phyloP scores from a whole-genome alignment of 2,797 vertebrate species.

The Spinus olivaceus region DNA sequence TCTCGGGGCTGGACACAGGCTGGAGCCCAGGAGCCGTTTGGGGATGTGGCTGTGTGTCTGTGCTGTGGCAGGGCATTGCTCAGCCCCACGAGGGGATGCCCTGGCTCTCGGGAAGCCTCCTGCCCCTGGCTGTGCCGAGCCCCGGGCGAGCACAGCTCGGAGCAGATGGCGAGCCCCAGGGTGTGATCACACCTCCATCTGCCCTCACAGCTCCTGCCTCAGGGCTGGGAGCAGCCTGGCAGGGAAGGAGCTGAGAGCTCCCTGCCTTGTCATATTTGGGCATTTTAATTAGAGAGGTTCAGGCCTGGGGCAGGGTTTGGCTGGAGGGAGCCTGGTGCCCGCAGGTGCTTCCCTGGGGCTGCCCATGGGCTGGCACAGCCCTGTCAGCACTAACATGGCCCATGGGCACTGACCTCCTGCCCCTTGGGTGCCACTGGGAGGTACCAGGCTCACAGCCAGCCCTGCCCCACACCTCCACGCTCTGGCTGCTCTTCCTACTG shows the following conservation, averaged over 20 bases:
- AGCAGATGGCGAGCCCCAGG: constrained; percentile 19
- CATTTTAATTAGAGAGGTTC: background rate
- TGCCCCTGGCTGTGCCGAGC: background rate
- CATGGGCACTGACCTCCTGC: accelerated
- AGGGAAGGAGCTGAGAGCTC: background rate
- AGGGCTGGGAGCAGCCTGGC: background rate
- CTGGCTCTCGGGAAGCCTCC: background rate
- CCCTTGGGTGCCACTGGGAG: background rate
- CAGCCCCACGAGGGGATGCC: background rate
- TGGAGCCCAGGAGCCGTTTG: background rate
- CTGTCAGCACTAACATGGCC: background rate
- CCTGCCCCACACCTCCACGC: accelerated
- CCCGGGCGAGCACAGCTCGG: background rate
- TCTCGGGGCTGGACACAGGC: background rate
- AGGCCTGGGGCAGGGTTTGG: background rate
- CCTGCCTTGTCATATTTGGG: background rate
- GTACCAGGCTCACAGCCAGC: background rate
- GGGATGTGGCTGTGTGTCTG: background rate
- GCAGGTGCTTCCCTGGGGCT: background rate
- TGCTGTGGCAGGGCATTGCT: background rate
- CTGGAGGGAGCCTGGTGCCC: background rate
- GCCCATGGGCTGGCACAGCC: background rate
- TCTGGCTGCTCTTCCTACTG: background rate
- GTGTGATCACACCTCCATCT: background rate
- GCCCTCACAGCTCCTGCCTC: background rate